Evolutionary conservation across 2,888 invertebrate species (phyloP).

Genomic region (Lycia hirtaria): DNA sequence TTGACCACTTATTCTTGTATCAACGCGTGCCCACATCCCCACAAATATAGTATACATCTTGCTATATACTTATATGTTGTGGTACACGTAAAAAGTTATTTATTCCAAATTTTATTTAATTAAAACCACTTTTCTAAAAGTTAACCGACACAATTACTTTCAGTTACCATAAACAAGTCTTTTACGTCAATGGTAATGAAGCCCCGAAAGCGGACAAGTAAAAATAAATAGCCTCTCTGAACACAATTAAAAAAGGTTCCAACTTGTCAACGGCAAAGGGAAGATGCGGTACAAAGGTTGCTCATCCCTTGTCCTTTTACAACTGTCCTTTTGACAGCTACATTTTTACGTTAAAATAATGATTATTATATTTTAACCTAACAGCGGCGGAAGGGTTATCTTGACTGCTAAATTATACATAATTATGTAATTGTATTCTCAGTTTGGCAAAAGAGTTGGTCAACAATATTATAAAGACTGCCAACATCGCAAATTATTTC

Average conservation of each 20-base stretch:
- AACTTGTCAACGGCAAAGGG: constrained; percentile 14
- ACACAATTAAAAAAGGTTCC: constrained; percentile 23
- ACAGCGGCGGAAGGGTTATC: too few species aligned
- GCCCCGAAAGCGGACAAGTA: neutral
- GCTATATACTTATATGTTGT: neutral
- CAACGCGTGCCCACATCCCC: too few species aligned
- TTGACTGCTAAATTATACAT: too few species aligned
- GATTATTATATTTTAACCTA: too few species aligned
- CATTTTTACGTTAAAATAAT: constrained; percentile 2
- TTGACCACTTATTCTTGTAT: too few species aligned
- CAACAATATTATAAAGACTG: too few species aligned
- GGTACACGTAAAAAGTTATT: neutral
- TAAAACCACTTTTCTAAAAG: neutral
- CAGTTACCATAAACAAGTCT: constrained; percentile 1
- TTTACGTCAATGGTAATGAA: constrained; percentile 10
- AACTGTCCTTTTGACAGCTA: constrained; percentile 11
- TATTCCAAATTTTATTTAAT: neutral
- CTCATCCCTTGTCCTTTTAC: constrained; percentile 13
- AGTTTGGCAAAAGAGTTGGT: too few species aligned
- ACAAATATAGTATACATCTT: too few species aligned
- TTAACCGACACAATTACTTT: neutral
- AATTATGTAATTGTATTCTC: too few species aligned
- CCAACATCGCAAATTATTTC: too few species aligned
- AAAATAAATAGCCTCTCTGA: constrained; percentile 14
- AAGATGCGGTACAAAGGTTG: constrained; percentile 11